phyloP scores from a whole-genome alignment of 2,888 invertebrate genomes.

The Syrista parreyssii region DNA sequence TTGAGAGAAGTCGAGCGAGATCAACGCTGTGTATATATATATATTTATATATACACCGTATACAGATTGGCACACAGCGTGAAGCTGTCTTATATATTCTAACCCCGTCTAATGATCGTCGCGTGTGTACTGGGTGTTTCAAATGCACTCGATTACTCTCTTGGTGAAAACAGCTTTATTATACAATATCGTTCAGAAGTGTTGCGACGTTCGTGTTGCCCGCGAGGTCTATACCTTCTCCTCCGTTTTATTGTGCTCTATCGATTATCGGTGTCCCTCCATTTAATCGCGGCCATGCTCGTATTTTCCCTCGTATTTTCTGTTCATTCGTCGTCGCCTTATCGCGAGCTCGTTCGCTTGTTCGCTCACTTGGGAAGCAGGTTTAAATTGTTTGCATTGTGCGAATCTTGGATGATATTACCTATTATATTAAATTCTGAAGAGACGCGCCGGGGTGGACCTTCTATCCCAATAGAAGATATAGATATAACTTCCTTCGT shows the following conservation, averaged over 20 bases:
- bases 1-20: background rate
- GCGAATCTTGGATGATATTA: conserved; percentile 55
- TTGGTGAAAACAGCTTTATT: too few species aligned
- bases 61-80: too few species aligned
- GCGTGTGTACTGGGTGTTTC: too few species aligned
- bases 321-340: conserved; percentile 46
- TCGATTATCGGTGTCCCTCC: conserved; percentile 52
- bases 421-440: conserved; percentile 59
- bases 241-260: conserved; percentile 12
- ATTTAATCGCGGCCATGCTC: conserved; percentile 44
- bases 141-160: too few species aligned
- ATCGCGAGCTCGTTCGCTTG: conserved; percentile 29
- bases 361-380: conserved; percentile 20
- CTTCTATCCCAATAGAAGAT: conserved; percentile 1
- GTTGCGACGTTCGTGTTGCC: too few species aligned
- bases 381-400: conserved; percentile 58
- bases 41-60: too few species aligned
- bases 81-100: too few species aligned
- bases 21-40: too few species aligned
- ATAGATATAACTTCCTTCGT: too few species aligned
- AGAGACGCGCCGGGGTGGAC: conserved; percentile 35
- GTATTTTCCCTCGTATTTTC: conserved; percentile 32
- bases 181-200: too few species aligned
- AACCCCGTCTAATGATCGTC: too few species aligned
- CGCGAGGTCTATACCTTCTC: too few species aligned